A percentile compares a stretch with the other conserved stretches of the same genome.
These are phyloP conservation scores for Clarias gariepinus DNA, from an alignment of 2,113 vertebrate species.

Conservation along the genomic window DNA sequence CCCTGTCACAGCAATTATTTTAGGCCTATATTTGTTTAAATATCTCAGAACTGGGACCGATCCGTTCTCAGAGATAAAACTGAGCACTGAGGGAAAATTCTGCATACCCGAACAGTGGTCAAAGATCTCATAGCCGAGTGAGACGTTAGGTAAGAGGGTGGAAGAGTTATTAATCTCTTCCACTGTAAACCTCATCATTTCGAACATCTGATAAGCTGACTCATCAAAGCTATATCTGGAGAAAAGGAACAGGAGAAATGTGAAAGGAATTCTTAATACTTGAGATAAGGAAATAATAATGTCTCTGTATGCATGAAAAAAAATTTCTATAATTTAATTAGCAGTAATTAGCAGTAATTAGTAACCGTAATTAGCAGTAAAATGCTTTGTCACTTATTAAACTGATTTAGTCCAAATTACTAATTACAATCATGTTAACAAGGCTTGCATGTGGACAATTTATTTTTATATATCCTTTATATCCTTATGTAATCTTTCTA, in stretches of 20 bases:
- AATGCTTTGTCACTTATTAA: not conserved
- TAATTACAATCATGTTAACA: not conserved
- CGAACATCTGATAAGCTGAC: constrained; percentile 73
- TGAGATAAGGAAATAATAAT: not conserved
- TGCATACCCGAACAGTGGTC: constrained; percentile 72
- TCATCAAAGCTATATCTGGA: constrained; percentile 56
- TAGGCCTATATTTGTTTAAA: constrained; percentile 49
- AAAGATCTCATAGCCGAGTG: constrained; percentile 80
- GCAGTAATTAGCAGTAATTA: no score
- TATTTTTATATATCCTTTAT: not conserved
- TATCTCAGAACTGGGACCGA: constrained; percentile 48
- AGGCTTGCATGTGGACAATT: not conserved
- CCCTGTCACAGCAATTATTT: constrained; percentile 69
- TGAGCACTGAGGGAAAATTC: constrained; percentile 67
- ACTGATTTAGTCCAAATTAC: not conserved
- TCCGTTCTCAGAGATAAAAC: constrained; percentile 56
- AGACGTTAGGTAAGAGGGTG: constrained; percentile 76
- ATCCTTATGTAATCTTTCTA: no score
- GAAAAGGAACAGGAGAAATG: not conserved
- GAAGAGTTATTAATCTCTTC: constrained; percentile 86
- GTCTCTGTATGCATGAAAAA: not conserved
- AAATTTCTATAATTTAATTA: not conserved
- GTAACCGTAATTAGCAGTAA: not conserved
- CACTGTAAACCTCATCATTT: constrained; percentile 78
- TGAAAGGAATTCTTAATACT: not conserved